Evolutionary conservation across 2,797 vertebrate species (phyloP).

Genomic region (Lacerta bilineata): DNA sequence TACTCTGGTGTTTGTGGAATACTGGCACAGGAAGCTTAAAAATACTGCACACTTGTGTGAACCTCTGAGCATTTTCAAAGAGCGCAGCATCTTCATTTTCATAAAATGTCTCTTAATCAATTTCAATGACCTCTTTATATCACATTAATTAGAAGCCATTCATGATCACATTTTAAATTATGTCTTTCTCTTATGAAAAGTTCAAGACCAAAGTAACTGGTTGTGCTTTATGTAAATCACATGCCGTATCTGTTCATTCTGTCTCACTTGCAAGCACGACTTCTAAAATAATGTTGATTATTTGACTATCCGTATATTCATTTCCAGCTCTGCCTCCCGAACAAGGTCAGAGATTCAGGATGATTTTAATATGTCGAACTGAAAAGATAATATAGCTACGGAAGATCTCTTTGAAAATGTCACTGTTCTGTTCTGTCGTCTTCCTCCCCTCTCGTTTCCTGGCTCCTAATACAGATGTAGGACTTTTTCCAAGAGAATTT

Average conservation of each 20-base stretch:
- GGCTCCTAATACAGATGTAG: conserved; percentile 36
- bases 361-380: not conserved
- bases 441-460: not conserved
- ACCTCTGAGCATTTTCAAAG: conserved; percentile 26
- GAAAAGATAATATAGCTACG: not conserved
- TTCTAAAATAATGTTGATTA: not conserved
- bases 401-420: conserved; percentile 27
- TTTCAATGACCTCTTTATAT: conserved; percentile 29
- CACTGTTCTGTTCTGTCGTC: rapidly evolving
- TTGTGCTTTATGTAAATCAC: conserved; percentile 39
- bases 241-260: not conserved
- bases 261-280: not conserved
- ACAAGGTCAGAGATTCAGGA: conserved; percentile 1
- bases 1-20: not conserved
- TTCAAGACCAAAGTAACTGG: not conserved
- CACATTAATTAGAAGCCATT: conserved; percentile 39
- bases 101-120: not conserved
- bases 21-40: not conserved
- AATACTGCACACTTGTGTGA: not conserved
- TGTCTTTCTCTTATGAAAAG: conserved; percentile 37
- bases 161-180: conserved; percentile 46
- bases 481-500: conserved; percentile 43
- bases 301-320: not conserved
- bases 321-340: not conserved
- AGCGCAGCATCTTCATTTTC: conserved; percentile 30